These are phyloP conservation scores for Periplaneta americana DNA, from an alignment of 1,140 invertebrate species.

Conservation along the genomic window DNA sequence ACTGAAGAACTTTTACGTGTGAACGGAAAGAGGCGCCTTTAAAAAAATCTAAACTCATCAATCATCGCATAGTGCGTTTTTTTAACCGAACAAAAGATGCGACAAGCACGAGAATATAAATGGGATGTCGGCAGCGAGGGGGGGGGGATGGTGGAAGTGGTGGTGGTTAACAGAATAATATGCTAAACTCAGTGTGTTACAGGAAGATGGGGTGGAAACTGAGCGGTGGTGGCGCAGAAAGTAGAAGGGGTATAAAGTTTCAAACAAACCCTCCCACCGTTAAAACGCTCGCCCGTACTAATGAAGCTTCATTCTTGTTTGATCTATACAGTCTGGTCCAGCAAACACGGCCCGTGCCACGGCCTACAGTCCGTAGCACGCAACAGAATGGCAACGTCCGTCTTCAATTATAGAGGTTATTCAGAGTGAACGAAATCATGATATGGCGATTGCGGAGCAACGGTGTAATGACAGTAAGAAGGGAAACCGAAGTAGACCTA, in stretches of 20 bases:
- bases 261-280: background rate
- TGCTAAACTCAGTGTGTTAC: background rate
- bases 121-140: background rate
- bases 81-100: background rate
- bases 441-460: too few species aligned
- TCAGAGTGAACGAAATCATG: too few species aligned
- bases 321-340: background rate
- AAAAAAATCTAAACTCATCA: background rate
- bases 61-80: background rate
- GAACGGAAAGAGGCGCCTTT: background rate
- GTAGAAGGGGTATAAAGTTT: background rate
- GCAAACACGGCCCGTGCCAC: too few species aligned
- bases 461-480: too few species aligned
- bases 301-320: background rate
- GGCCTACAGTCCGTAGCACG: too few species aligned
- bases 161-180: background rate
- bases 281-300: background rate
- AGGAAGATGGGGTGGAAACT: background rate
- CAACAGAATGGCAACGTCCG: too few species aligned
- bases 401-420: too few species aligned
- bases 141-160: too few species aligned
- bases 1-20: background rate
- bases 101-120: background rate
- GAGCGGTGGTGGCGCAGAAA: too few species aligned
- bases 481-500: too few species aligned